Conservation (phyloP, 2,888 invertebrate species). For the Taphrorychus bicolor region DNA sequence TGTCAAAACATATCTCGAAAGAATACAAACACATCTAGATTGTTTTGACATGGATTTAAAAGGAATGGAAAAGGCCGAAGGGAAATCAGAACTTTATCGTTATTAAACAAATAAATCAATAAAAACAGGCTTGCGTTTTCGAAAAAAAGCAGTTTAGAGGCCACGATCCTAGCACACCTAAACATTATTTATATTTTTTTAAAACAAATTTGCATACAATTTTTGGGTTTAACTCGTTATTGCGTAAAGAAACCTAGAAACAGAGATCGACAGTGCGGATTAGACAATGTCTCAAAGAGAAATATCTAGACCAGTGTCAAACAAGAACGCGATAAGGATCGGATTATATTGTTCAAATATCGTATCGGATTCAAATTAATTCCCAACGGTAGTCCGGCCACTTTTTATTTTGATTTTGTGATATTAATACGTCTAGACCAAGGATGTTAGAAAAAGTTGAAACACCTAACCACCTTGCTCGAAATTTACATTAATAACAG, state of each 20-base stretch:
- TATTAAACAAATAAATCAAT: slow-evolving; percentile 1
- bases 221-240: not conserved
- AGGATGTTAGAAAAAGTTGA: slow-evolving; percentile 27
- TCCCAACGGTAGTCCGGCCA: slow-evolving; percentile 23
- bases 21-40: slow-evolving; percentile 23
- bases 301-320: slow-evolving; percentile 27
- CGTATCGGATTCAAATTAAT: slow-evolving; percentile 22
- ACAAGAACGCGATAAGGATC: slow-evolving; percentile 26
- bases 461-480: slow-evolving; percentile 25
- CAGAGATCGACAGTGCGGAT: not conserved
- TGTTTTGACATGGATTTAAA: slow-evolving; percentile 19
- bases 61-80: slow-evolving; percentile 6
- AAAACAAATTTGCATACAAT: not conserved
- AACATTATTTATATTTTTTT: not conserved
- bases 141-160: too few species aligned
- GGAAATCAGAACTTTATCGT: not conserved
- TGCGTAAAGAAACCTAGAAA: slow-evolving; percentile 2
- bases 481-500: slow-evolving; percentile 15
- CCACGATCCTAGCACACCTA: too few species aligned
- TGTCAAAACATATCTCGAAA: slow-evolving; percentile 25
- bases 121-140: too few species aligned
- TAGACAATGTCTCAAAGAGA: slow-evolving; percentile 5
- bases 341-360: slow-evolving; percentile 29
- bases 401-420: slow-evolving; percentile 28
- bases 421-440: slow-evolving; percentile 23